Percentiles rank a stretch among this genome's conserved stretches.
Conservation (phyloP, 1,140 invertebrate genomes). For the Tetranychus urticae region DNA sequence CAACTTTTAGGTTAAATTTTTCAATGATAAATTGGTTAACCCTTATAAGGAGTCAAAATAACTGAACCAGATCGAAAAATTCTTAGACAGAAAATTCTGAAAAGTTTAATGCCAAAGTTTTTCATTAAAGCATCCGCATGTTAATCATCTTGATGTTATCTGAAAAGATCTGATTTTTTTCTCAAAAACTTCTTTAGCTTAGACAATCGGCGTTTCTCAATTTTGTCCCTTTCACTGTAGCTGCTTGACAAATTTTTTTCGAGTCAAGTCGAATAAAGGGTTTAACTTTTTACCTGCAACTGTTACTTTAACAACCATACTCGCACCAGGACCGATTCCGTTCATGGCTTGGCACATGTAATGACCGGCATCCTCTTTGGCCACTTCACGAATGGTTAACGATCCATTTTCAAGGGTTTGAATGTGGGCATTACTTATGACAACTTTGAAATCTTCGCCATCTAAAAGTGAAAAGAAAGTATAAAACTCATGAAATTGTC, state of each 20-base stretch:
- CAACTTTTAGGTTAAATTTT: no score
- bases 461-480: not conserved
- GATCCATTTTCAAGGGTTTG: slow-evolving; percentile 9
- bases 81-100: no score
- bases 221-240: no score
- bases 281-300: slow-evolving; percentile 39
- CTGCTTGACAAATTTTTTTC: no score
- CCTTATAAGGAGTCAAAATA: not conserved
- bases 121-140: no score
- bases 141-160: no score
- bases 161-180: no score
- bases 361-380: slow-evolving; percentile 5
- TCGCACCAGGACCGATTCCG: slow-evolving; percentile 23
- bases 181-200: no score
- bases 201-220: no score
- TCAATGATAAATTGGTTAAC: not conserved
- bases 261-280: no score
- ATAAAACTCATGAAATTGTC: not conserved
- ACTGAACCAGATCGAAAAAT: no score
- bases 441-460: slow-evolving; percentile 15
- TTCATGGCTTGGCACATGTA: slow-evolving; percentile 12
- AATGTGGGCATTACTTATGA: slow-evolving; percentile 13
- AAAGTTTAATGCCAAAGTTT: no score
- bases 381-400: slow-evolving; percentile 7
- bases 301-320: slow-evolving; percentile 20